Evolutionary conservation across 2,797 vertebrate species (phyloP).

Genomic region (Microhierax caerulescens): DNA sequence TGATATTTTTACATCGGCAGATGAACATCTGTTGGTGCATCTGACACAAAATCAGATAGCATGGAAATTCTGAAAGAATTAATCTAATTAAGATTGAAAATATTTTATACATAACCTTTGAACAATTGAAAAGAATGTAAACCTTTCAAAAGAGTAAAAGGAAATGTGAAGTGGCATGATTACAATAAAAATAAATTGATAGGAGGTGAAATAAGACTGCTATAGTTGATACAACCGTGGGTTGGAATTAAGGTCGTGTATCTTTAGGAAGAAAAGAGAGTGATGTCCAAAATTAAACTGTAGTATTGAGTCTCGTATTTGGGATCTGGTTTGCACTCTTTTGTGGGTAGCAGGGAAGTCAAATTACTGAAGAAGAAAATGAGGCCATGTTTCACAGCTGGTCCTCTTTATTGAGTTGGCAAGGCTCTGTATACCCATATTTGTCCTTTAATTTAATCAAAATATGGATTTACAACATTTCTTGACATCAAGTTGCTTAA

Average conservation of each 20-base stretch:
- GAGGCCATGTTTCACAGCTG: constrained; percentile 15
- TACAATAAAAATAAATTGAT: not conserved
- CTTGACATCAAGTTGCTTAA: not conserved
- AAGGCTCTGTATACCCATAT: not conserved
- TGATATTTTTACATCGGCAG: not conserved
- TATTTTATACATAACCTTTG: not conserved
- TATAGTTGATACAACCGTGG: not conserved
- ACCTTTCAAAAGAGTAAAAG: not conserved
- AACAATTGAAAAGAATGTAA: not conserved
- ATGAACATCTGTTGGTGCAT: not conserved
- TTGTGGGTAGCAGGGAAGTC: not conserved
- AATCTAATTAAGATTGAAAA: not conserved
- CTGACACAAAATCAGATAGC: not conserved
- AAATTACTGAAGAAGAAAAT: constrained; percentile 20
- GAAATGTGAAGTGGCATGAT: not conserved
- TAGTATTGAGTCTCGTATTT: not conserved
- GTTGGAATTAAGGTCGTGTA: not conserved
- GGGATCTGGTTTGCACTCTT: not conserved
- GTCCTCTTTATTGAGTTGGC: constrained; percentile 21
- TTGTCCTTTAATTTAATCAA: constrained; percentile 2
- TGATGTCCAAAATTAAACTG: not conserved
- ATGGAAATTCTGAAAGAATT: not conserved
- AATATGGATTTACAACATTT: not conserved
- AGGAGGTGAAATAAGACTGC: not conserved
- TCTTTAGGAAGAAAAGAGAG: not conserved